A percentile compares a stretch with the other conserved stretches of the same genome.
Evolutionary conservation across 1,140 invertebrate species (phyloP).

Genomic region (Bombus soroeensis): DNA sequence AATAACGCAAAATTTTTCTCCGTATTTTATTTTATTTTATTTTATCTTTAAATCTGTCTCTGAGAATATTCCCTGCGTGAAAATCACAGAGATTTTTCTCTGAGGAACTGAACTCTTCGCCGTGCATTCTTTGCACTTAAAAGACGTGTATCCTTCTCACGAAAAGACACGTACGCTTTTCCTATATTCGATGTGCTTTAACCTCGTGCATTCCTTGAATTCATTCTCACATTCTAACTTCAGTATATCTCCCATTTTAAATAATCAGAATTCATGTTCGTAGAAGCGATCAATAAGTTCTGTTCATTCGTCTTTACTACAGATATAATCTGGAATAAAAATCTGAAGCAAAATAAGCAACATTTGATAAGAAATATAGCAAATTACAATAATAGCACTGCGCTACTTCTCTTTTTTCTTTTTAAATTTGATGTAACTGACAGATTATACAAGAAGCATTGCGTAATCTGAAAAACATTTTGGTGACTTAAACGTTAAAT

Average conservation of each 20-base stretch:
- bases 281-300: background rate
- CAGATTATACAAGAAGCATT: background rate
- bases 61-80: background rate
- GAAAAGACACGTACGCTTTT: background rate
- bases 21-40: too few relatives aligned
- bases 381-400: too few relatives aligned
- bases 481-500: background rate
- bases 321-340: background rate
- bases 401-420: background rate
- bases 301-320: too few relatives aligned
- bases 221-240: background rate
- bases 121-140: background rate
- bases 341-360: too few relatives aligned
- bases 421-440: background rate
- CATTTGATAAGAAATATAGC: too few relatives aligned
- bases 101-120: background rate
- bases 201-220: background rate
- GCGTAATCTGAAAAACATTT: background rate
- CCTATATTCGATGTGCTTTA: background rate
- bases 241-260: background rate
- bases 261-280: background rate
- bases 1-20: background rate
- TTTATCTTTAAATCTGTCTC: too few relatives aligned
- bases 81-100: background rate
- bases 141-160: background rate